Base-by-base conservation (phyloP, 2,888 invertebrate species). In the Stegophylla sp. region DNA sequence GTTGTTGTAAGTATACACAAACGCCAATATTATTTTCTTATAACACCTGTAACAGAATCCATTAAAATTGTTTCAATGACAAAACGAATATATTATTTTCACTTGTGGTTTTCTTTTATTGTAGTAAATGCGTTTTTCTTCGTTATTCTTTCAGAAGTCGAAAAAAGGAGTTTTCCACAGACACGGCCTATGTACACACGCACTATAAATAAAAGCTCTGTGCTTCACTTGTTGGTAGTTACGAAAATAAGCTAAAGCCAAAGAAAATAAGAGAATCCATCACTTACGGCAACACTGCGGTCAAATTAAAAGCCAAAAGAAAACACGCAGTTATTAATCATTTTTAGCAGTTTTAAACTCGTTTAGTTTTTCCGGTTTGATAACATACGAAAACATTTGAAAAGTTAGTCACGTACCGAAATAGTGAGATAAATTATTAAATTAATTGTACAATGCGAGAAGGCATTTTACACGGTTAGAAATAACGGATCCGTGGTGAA, bases 291-390 rank as follows among this genome's bases (percentile, higher is more conserved):
- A 72, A 59, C 56, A 72, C 59, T 72, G 17, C 4, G 56, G n/a
- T 12, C 7, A 43, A 72, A 59, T 72, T 72, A 72, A 72, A 56
- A 51, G 41, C 17, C 41, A 15, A 13, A 26, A 59, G 59, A 59
- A 59, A 59, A 72, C 43, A 72, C n/a, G n/a, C 43, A 59, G 56
- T 20, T 72, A 72, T 72, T 56, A 56, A 72, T 72, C 72, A 72
- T 72, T 72, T 43, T 72, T 72, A 12, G 3, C 56, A 12, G 43
- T n/a, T 72, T 26, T 17, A 3, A 56, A 56, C 41, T 51, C 17
- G 26, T 72, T 72, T 26, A n/a, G 17, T 26, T 43, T 41, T 45
- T 23, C 23, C 1, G 15, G 3, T 53, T 71, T 56, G 53, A 15
- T 53, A 41, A 34, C 28, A 53, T 34, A n/a, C n/a, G n/a, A 12